Base-by-base conservation (phyloP, 1,140 invertebrate species). In the Saxidomus purpurata region DNA sequence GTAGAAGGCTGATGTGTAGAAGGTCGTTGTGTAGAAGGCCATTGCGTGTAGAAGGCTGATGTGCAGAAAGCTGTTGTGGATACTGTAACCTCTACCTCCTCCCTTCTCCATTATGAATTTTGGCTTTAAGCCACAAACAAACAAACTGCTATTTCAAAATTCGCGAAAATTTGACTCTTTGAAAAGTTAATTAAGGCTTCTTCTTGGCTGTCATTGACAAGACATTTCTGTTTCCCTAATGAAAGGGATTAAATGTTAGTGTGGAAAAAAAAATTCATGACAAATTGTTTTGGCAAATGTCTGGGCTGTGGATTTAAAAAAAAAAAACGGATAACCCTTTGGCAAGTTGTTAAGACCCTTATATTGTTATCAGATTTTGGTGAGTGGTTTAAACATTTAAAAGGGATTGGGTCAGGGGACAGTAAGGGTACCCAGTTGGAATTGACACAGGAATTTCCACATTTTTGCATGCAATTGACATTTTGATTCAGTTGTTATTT, bases 281-380 rank as follows among this genome's bases (percentile, higher is more conserved):
- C 77, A 59, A 36, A 59, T 59, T 31, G 52, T 34, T 59, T 34
- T 59, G 19, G 34, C 11, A 36, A 40, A 59, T 40, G n/a, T 59
- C 34, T 31, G 52, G 77, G 52, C n/a, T 31, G 47, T 8, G 28
- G 31, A 74, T 4, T 40, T 34, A 34, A 74, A 38, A 74, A 74
- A n/a, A n/a, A n/a, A n/a, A n/a, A n/a, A n/a, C n/a, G n/a, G n/a
- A n/a, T n/a, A n/a, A 4, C 69, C 69, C 36, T 40, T 40, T 59
- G n/a, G 59, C n/a, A n/a, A 79, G 25, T 22, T 31, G 28, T 49
- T 9, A 2, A 79, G 49, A 15, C 40, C 43, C 76, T 25, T 13
- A 49, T 79, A 79, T 79, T 79, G 19, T 79, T 34, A 79, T 79
- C 40, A 47, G 49, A 79, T 52, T 79, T 31, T 79, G 40, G 40